These are phyloP conservation scores for Lanius ludovicianus DNA, from an alignment of 2,113 vertebrate species.

Conservation along the genomic window DNA sequence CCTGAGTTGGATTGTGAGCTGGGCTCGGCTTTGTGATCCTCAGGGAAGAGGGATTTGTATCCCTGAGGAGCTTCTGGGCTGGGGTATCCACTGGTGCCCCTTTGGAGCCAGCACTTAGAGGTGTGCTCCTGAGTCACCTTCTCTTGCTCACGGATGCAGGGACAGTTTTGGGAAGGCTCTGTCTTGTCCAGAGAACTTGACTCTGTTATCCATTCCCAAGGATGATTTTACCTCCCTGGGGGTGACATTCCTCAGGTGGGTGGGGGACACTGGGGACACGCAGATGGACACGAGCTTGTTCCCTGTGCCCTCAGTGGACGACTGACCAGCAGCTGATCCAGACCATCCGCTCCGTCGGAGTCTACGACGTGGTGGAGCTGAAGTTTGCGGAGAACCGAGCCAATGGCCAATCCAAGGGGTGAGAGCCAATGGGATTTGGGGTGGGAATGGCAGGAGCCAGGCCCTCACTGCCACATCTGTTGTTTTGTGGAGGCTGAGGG, in stretches of 20 bases:
- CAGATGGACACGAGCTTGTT: not conserved
- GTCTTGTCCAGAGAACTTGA: not conserved
- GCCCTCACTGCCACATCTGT: accelerated
- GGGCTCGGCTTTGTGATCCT: not conserved
- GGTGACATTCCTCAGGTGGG: not conserved
- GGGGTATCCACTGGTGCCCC: accelerated
- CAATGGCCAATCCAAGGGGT: constrained; percentile 97
- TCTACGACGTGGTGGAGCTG: constrained; percentile 87
- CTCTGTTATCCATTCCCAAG: accelerated
- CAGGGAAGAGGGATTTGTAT: not conserved
- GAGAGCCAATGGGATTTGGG: not conserved
- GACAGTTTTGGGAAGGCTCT: not conserved
- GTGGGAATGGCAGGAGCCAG: not conserved
- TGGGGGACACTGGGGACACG: not conserved
- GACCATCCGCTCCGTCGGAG: constrained; percentile 83
- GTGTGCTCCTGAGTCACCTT: accelerated
- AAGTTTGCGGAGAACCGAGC: constrained; percentile 92
- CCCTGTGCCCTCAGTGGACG: constrained; percentile 83
- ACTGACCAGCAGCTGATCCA: constrained; percentile 88
- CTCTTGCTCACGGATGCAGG: accelerated
- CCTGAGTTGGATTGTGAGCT: accelerated
- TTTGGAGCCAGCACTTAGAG: not conserved
- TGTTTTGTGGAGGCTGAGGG: not conserved
- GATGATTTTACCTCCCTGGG: not conserved
- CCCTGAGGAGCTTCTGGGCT: not conserved